phyloP scores from a whole-genome alignment of 2,113 vertebrate genomes.

The Peucedramus taeniatus region DNA sequence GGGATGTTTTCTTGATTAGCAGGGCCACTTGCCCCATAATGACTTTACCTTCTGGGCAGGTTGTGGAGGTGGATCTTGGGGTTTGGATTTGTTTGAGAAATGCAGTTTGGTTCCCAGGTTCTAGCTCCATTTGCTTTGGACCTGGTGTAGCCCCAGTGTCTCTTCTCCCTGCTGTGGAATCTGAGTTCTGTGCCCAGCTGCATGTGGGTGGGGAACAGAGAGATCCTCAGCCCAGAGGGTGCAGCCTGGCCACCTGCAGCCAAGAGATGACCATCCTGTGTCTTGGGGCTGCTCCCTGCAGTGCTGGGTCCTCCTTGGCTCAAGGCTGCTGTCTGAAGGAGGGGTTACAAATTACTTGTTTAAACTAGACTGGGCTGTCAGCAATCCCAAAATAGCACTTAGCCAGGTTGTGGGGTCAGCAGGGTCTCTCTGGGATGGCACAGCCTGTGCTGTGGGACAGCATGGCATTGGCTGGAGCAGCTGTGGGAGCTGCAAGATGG shows the following conservation, averaged over 20 bases:
- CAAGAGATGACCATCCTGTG: background rate
- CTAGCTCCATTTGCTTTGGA: background rate
- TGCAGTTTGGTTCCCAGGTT: background rate
- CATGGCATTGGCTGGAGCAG: background rate
- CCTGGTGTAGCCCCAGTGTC: rapidly evolving
- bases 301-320: background rate
- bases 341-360: background rate
- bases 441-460: background rate
- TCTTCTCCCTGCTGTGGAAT: background rate
- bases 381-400: background rate
- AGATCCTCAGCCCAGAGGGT: background rate
- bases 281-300: background rate
- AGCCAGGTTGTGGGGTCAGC: background rate
- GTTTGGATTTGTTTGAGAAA: background rate
- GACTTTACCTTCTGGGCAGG: conserved; percentile 13
- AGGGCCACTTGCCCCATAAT: background rate
- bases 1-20: conserved; percentile 3
- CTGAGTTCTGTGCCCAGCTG: background rate
- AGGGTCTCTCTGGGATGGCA: background rate
- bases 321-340: background rate
- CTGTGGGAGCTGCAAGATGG: background rate
- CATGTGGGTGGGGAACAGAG: background rate
- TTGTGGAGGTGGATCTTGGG: background rate
- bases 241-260: background rate
- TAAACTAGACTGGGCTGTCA: background rate